Conservation (phyloP, 2,113 vertebrate genomes). For the Microcebus murinus region DNA sequence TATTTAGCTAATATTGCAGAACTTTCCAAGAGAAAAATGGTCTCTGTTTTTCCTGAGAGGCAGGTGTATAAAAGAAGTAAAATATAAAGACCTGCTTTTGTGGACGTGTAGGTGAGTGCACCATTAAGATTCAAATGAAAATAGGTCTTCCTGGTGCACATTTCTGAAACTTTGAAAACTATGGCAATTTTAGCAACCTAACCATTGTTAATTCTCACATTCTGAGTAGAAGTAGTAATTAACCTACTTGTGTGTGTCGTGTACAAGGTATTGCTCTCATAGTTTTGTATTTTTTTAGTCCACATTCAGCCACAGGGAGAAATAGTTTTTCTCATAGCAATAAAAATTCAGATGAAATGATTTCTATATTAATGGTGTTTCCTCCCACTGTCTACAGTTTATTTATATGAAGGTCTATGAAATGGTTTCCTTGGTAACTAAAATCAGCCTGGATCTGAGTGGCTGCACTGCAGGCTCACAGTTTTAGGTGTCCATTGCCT, state of each 20-base stretch:
- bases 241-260: not conserved
- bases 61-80: not conserved
- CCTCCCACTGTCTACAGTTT: constrained; percentile 78
- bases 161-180: not conserved
- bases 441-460: constrained; percentile 71
- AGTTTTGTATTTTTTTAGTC: not conserved
- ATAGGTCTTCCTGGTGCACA: not conserved
- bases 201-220: not conserved
- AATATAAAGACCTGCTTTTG: not conserved
- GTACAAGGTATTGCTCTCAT: not conserved
- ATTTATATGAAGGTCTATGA: constrained; percentile 82
- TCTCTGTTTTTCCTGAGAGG: not conserved
- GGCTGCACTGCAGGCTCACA: constrained; percentile 61
- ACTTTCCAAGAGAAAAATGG: not conserved
- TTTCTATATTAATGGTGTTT: constrained; percentile 76
- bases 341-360: not conserved
- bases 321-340: too few species aligned
- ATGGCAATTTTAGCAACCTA: not conserved
- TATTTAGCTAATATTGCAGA: not conserved
- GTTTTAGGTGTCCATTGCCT: constrained; percentile 62
- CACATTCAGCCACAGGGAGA: too few species aligned
- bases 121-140: not conserved
- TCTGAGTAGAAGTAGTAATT: not conserved
- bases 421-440: constrained; percentile 84
- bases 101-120: not conserved